Conservation (phyloP, 2,797 vertebrate species). For the Enoplosus armatus region DNA sequence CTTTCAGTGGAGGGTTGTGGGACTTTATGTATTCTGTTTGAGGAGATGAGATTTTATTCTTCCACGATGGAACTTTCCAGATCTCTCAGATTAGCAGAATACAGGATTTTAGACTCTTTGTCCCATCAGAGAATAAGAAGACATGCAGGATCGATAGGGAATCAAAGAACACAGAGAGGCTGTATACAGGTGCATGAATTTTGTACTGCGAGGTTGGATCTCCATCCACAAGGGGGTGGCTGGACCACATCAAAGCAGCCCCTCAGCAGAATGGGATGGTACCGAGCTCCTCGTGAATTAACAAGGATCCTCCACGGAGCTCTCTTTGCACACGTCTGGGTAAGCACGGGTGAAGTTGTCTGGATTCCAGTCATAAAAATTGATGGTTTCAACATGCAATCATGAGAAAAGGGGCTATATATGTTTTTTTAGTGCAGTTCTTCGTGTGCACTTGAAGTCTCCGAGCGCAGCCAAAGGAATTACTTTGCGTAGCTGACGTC, state of each 20-base stretch:
- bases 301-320: constrained; percentile 2
- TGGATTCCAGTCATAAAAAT: neutral
- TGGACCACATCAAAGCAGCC: constrained; percentile 56
- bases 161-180: constrained; percentile 18
- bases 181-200: constrained; percentile 33
- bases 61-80: constrained; percentile 45
- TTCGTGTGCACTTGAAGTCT: constrained; percentile 50
- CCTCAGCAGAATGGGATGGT: constrained; percentile 14
- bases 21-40: constrained; percentile 57
- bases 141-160: neutral
- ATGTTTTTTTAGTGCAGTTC: constrained; percentile 41
- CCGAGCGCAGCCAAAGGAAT: constrained; percentile 67
- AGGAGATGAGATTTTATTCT: constrained; percentile 49
- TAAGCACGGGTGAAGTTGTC: neutral
- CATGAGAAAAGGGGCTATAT: neutral
- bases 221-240: constrained; percentile 72
- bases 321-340: neutral
- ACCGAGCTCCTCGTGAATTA: constrained; percentile 38
- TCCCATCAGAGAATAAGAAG: constrained; percentile 18
- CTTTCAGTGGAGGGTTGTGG: neutral
- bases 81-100: constrained; percentile 18
- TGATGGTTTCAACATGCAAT: neutral
- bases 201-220: constrained; percentile 28
- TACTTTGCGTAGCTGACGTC: constrained; percentile 75
- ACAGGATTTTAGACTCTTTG: constrained; percentile 21